These are phyloP conservation scores for Cistogaster globosa DNA, from an alignment of 2,888 invertebrate genomes.

Conservation along the genomic window DNA sequence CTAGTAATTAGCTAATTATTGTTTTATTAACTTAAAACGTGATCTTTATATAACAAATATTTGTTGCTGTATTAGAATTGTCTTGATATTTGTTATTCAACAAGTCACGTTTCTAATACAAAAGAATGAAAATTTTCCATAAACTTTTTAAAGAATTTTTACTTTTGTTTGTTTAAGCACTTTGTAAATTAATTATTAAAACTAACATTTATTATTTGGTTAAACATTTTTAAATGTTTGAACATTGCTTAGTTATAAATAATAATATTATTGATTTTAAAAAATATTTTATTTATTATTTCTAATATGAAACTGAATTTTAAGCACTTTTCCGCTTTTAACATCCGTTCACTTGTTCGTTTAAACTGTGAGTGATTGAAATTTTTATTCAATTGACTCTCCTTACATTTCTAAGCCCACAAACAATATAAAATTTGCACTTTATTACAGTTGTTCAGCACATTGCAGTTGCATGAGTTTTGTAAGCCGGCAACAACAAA, in stretches of 20 bases:
- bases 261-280: conserved; percentile 10
- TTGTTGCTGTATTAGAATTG: neutral
- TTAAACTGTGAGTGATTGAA: conserved; percentile 73
- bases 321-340: conserved; percentile 28
- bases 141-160: neutral
- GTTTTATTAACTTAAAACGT: neutral
- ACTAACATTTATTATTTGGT: neutral
- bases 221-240: neutral
- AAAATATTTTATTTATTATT: neutral
- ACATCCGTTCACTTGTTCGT: conserved; percentile 75
- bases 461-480: conserved; percentile 76
- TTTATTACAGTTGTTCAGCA: conserved; percentile 47
- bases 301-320: neutral
- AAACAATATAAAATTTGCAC: conserved; percentile 22
- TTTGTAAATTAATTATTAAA: conserved; percentile 14
- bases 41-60: neutral
- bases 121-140: conserved; percentile 11
- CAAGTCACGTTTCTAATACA: conserved; percentile 61
- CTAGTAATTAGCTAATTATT: too few species aligned
- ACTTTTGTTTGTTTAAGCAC: neutral
- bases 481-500: conserved; percentile 40
- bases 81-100: conserved; percentile 52
- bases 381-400: conserved; percentile 10
- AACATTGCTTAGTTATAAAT: neutral
- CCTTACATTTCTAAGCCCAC: conserved; percentile 3